Conservation (phyloP, 2,113 vertebrate species). For the Apistogramma diplotaenia region DNA sequence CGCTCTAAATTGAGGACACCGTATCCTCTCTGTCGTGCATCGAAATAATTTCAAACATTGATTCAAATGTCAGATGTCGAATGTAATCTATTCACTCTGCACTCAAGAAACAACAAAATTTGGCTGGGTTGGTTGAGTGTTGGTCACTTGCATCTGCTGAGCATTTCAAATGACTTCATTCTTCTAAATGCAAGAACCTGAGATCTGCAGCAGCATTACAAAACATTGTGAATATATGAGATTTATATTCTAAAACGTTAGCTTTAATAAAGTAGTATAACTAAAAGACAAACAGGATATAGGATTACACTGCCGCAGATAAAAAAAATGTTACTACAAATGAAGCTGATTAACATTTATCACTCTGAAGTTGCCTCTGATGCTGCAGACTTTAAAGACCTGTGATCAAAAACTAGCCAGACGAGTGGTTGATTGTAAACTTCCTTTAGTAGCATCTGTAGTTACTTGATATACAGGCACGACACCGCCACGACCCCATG, state of each 20-base stretch:
- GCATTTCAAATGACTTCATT: no score
- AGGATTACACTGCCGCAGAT: not conserved
- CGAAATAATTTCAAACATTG: no score
- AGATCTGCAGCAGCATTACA: no score
- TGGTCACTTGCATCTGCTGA: no score
- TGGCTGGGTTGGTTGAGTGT: no score
- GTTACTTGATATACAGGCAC: not conserved
- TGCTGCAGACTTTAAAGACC: not conserved
- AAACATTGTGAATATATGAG: not conserved
- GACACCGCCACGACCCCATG: not conserved
- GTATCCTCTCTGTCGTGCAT: accelerated
- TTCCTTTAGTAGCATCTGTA: not conserved
- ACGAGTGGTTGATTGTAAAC: not conserved
- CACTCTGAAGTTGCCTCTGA: not conserved
- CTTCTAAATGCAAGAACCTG: no score
- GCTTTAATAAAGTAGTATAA: no score
- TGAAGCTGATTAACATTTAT: not conserved
- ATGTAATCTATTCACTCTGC: no score
- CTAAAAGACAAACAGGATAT: no score
- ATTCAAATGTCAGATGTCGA: no score
- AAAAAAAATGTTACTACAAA: not conserved
- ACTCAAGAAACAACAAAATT: no score
- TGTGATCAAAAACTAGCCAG: not conserved
- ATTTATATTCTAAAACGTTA: not conserved
- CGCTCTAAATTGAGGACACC: not conserved